Base-by-base conservation (phyloP, 2,113 vertebrate species). In the Eptesicus fuscus region DNA sequence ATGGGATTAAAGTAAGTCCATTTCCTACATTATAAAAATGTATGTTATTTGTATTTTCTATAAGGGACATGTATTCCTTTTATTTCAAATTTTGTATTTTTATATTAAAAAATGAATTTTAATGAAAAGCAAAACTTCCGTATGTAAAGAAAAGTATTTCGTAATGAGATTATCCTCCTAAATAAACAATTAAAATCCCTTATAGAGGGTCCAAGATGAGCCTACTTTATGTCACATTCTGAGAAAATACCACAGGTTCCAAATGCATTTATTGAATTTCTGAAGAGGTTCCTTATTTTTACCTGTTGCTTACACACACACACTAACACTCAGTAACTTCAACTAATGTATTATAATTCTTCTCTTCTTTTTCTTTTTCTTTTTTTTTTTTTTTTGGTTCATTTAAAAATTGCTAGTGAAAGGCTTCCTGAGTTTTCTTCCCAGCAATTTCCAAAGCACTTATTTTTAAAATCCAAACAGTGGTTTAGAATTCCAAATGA, bases 401-500 rank as follows among this genome's bases (percentile, higher is more conserved):
- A 89, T 83, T 97, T 96, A 87, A 82, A 95, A 97, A 87, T 53
- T 93, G 85, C 59, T 77, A 67, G 70, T 93, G 59, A 93, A 96
- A 96, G 65, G 37, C 59, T 77, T 96, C 93, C 91, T 96, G 53
- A 95, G 30, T 94, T 97, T 91, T 93, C 92, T 95, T 97, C 84
- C 84, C 79, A 94, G 70, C 37, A 92, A 93, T 84, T 95, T 92
- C 51, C 88, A 95, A 96, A 97, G 61, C 80, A 92, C 79, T 96
- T 97, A 90, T 77, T 96, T 77, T 90, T 84, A 73, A 93, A 95
- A 95, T 91, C 83, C 65, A 96, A 97, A 96, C 79, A 93, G 40
- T 82, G 77, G 93, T 95, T 96, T 96, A 96, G 47, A 49, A 84
- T 97, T 97, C 47, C 95, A 97, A 97, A 96, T 96, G 63, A 97